phyloP scores from a whole-genome alignment of 2,797 vertebrate genomes.

The Labeo calbasu region DNA sequence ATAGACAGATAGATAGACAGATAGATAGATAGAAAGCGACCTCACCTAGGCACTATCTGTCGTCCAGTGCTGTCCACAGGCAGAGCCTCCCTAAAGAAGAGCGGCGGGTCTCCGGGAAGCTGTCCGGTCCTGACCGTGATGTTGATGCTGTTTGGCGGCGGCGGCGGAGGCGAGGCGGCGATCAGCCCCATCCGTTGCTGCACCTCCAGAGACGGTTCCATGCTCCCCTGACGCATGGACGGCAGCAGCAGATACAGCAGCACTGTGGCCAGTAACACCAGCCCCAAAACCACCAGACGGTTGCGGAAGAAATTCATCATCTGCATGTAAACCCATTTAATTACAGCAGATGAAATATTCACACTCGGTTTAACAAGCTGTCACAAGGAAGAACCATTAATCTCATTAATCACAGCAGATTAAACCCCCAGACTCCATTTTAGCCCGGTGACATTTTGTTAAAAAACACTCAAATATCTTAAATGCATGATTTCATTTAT shows the following conservation, averaged over 20 bases:
- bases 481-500: not conserved
- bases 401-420: slow-evolving; percentile 24
- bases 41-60: slow-evolving; percentile 81
- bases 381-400: not conserved
- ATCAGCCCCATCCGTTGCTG: slow-evolving; percentile 76
- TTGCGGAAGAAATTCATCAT: slow-evolving; percentile 84
- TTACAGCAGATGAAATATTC: not conserved
- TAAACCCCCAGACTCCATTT: slow-evolving; percentile 26
- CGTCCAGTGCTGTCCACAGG: slow-evolving; percentile 73
- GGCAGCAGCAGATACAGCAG: slow-evolving; percentile 88
- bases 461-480: not conserved
- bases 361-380: not conserved
- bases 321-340: not conserved
- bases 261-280: slow-evolving; percentile 83
- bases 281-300: slow-evolving; percentile 82
- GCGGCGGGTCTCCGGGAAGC: slow-evolving; percentile 80
- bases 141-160: slow-evolving; percentile 66
- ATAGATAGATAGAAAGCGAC: no score
- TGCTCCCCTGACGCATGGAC: slow-evolving; percentile 78
- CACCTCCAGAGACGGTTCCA: slow-evolving; percentile 75
- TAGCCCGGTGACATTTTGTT: not conserved
- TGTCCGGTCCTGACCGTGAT: slow-evolving; percentile 80
- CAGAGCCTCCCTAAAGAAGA: slow-evolving; percentile 90
- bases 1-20: no score
- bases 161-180: slow-evolving; percentile 64